These are phyloP conservation scores for Strigops habroptila DNA, from an alignment of 2,113 vertebrate genomes.

Conservation along the genomic window DNA sequence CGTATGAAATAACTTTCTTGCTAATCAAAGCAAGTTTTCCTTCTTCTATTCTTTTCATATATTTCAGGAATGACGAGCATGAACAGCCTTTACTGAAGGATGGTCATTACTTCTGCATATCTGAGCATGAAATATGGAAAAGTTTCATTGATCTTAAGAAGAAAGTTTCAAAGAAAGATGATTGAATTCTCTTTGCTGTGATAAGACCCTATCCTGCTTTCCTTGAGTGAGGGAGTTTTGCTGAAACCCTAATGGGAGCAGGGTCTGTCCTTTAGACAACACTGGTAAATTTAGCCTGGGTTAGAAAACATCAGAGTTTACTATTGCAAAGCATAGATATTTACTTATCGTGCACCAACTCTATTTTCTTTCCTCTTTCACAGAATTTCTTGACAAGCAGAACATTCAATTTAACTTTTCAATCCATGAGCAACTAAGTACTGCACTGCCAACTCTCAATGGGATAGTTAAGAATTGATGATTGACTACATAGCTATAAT, in stretches of 20 bases:
- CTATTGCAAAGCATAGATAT: background rate
- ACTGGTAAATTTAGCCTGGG: background rate
- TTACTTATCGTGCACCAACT: background rate
- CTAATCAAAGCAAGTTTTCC: background rate
- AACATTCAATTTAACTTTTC: conserved; percentile 43
- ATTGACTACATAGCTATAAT: conserved; percentile 54
- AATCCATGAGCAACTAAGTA: background rate
- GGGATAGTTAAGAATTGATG: conserved; percentile 27
- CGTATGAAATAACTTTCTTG: background rate
- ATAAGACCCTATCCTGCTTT: background rate
- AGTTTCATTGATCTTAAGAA: background rate
- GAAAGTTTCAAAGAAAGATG: background rate
- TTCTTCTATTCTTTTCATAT: background rate
- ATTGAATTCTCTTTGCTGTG: background rate
- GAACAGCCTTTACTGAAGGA: background rate
- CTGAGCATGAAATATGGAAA: background rate
- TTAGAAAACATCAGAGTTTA: background rate
- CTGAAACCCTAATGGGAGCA: background rate
- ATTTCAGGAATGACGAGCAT: background rate
- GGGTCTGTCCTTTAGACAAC: background rate
- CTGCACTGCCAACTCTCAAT: conserved; percentile 4
- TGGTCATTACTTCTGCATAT: background rate
- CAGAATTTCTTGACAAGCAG: conserved; percentile 19
- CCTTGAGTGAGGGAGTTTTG: background rate
- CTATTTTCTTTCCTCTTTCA: background rate